These are phyloP conservation scores for Drosophila trichaetosa DNA, from an alignment of 2,888 invertebrate species.

Conservation along the genomic window DNA sequence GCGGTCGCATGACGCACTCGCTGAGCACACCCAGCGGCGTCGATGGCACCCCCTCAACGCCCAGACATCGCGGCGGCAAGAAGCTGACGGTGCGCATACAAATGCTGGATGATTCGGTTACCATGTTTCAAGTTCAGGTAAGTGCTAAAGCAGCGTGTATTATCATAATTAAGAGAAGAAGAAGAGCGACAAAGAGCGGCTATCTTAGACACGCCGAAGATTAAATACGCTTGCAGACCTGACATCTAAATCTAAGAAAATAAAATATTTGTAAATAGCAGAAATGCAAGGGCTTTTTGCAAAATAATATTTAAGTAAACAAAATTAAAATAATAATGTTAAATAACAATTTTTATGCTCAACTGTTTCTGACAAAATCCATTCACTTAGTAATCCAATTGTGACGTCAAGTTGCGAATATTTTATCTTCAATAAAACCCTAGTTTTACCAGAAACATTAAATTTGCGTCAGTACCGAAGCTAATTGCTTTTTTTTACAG, in stretches of 20 bases:
- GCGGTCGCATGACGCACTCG: conserved; percentile 92
- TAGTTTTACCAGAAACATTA: not conserved
- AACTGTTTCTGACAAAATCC: not conserved
- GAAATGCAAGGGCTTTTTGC: too few relatives aligned
- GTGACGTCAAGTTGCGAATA: not conserved
- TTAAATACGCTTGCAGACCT: not conserved
- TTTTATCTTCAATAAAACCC: not conserved
- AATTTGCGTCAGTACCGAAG: not conserved
- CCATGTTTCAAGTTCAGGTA: conserved; percentile 97
- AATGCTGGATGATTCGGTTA: conserved; percentile 95
- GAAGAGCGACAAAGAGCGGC: not conserved
- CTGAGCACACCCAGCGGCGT: conserved; percentile 94
- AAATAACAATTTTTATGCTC: not conserved
- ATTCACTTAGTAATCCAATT: not conserved
- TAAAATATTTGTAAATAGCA: not conserved
- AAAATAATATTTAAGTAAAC: too few relatives aligned
- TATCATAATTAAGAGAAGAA: not conserved
- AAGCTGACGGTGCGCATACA: conserved; percentile 95
- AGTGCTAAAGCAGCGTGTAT: conserved; percentile 69
- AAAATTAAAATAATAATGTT: too few relatives aligned
- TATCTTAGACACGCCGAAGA: not conserved
- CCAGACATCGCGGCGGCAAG: conserved; percentile 94
- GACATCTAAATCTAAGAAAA: not conserved
- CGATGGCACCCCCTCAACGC: conserved; percentile 89
- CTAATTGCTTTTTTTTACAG: not conserved